phyloP scores from a whole-genome alignment of 1,140 invertebrate genomes.

The Ostrea edulis region DNA sequence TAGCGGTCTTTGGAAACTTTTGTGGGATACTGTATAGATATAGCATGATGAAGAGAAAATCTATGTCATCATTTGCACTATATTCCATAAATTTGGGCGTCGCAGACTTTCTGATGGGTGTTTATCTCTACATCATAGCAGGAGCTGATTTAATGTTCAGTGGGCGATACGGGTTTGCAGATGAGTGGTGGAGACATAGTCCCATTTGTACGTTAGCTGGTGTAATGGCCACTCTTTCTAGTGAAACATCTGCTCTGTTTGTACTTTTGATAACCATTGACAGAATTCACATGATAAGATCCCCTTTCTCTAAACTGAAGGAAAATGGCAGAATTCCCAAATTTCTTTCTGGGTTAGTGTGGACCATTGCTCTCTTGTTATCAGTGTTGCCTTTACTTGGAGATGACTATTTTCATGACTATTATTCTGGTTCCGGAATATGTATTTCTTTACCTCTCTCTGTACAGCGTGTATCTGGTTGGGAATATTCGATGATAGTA shows the following conservation, averaged over 20 bases:
- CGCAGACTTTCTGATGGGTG: constrained; percentile 82
- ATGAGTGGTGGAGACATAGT: constrained; percentile 81
- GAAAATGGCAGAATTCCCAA: constrained; percentile 38
- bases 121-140: constrained; percentile 82
- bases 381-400: constrained; percentile 6
- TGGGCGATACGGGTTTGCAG: constrained; percentile 81
- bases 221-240: constrained; percentile 85
- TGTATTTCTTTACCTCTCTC: constrained; percentile 66
- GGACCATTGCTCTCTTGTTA: constrained; percentile 4
- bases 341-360: not conserved
- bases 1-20: constrained; percentile 84
- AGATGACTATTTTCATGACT: constrained; percentile 56
- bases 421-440: constrained; percentile 61
- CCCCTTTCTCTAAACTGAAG: constrained; percentile 60
- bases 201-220: constrained; percentile 82
- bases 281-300: constrained; percentile 66
- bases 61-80: constrained; percentile 82
- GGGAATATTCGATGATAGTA: constrained; percentile 60
- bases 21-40: constrained; percentile 84
- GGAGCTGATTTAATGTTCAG: constrained; percentile 81
- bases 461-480: constrained; percentile 49
- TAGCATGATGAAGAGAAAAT: constrained; percentile 61
- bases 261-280: constrained; percentile 71
- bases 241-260: constrained; percentile 83
- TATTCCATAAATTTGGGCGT: constrained; percentile 84